phyloP scores from a whole-genome alignment of 2,113 vertebrate genomes.

The Burhinus oedicnemus region DNA sequence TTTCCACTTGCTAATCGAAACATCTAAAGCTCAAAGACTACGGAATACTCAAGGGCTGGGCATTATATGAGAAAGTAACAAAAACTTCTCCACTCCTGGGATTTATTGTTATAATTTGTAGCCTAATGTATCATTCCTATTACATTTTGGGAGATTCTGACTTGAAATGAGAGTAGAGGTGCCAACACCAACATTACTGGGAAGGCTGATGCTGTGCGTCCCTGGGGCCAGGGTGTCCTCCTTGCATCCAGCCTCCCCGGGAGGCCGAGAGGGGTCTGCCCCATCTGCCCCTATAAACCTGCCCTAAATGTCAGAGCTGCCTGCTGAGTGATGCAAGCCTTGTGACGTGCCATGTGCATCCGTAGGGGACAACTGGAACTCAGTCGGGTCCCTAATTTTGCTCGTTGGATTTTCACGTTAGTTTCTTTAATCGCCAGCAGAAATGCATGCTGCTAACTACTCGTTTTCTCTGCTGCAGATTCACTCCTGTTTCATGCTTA shows the following conservation, averaged over 20 bases:
- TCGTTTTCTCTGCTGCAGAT: slow-evolving; percentile 72
- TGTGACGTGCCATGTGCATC: neutral
- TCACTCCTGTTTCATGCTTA: slow-evolving; percentile 88
- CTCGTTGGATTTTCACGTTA: neutral
- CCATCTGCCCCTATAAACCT: neutral
- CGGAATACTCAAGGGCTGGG: neutral
- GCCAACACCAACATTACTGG: neutral
- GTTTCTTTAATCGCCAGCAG: neutral
- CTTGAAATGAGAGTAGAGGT: neutral
- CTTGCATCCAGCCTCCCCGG: neutral
- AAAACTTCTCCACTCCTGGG: neutral
- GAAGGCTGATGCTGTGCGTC: neutral
- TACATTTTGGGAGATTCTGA: neutral
- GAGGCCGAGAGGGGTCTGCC: neutral
- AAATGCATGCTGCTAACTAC: neutral
- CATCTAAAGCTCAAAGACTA: neutral
- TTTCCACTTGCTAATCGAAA: neutral
- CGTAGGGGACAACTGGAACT: neutral
- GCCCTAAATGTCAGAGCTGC: neutral
- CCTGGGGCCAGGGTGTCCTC: neutral
- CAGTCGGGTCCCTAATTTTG: neutral
- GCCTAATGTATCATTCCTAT: neutral
- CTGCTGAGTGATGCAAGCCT: neutral
- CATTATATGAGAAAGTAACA: neutral
- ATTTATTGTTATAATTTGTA: neutral